Conservation (phyloP, 2,888 invertebrate species). For the Nomada goodeniana region DNA sequence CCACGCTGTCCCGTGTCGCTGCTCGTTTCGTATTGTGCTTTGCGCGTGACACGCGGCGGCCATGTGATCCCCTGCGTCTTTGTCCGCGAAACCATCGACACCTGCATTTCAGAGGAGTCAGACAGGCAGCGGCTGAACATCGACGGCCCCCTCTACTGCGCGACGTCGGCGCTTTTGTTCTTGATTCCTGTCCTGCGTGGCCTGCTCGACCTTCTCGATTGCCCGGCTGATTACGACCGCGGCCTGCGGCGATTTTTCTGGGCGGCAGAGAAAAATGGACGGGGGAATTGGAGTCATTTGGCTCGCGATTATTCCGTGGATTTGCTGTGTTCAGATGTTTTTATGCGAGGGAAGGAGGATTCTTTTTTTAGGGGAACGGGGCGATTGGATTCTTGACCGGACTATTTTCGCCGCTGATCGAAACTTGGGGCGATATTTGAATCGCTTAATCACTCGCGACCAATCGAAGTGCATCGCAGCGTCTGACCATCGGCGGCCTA, state of each 20-base stretch:
- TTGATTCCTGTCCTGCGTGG: not conserved
- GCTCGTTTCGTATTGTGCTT: not conserved
- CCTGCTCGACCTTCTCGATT: not conserved
- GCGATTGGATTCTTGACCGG: not conserved
- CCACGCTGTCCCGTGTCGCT: not conserved
- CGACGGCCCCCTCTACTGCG: not conserved
- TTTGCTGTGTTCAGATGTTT: not conserved
- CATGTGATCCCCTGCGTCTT: slow-evolving; percentile 6
- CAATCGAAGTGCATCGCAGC: not conserved
- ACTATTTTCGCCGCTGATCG: too few relatives aligned
- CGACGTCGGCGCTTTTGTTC: slow-evolving; percentile 18
- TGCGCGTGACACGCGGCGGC: slow-evolving; percentile 17
- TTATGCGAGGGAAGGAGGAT: not conserved
- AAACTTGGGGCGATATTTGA: too few relatives aligned
- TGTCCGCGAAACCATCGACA: slow-evolving; percentile 13
- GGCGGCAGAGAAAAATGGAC: not conserved
- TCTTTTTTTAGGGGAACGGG: not conserved
- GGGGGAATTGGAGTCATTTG: not conserved
- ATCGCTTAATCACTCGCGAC: too few relatives aligned
- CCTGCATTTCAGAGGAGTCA: slow-evolving; percentile 8
- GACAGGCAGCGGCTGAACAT: slow-evolving; percentile 22
- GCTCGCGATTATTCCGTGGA: not conserved
- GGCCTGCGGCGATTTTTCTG: slow-evolving; percentile 1
- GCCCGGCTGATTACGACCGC: not conserved
- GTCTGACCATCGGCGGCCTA: slow-evolving; percentile 15